Conservation (phyloP, 2,888 invertebrate genomes). For the Diplolepis rosae region DNA sequence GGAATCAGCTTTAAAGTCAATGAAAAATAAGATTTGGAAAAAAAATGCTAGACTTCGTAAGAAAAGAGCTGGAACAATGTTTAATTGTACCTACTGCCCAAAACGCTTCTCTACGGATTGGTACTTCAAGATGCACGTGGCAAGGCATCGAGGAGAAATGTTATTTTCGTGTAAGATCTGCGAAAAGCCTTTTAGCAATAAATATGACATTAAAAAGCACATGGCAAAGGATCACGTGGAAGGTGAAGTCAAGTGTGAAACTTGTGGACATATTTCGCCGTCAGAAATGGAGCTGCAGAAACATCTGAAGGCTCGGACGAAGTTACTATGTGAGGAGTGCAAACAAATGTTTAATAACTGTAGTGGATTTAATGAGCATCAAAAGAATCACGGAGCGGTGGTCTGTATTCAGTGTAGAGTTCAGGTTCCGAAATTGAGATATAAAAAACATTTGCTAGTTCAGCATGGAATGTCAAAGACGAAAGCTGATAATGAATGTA, state of each 20-base stretch:
- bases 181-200: conserved; percentile 60
- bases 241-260: conserved; percentile 51
- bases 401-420: conserved; percentile 46
- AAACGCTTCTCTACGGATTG: conserved; percentile 68
- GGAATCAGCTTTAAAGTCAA: neutral
- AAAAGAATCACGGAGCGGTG: conserved; percentile 50
- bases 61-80: conserved; percentile 52
- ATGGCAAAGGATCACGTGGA: conserved; percentile 55
- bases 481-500: conserved; percentile 44
- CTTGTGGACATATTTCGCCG: conserved; percentile 45
- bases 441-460: conserved; percentile 50
- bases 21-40: conserved; percentile 29
- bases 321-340: conserved; percentile 53
- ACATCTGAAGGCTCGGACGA: conserved; percentile 46
- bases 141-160: conserved; percentile 62
- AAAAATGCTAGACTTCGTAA: conserved; percentile 38
- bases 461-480: conserved; percentile 54
- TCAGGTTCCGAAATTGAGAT: conserved; percentile 41
- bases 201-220: conserved; percentile 63
- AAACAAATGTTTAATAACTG: conserved; percentile 45
- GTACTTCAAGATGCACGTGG: conserved; percentile 68
- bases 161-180: conserved; percentile 62
- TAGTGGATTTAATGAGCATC: conserved; percentile 48
- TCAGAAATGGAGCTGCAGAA: conserved; percentile 47
- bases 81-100: conserved; percentile 62